Evolutionary conservation across 2,113 vertebrate genomes (phyloP), one percentile per base, ranked within the genome.

Genomic region (Lipophrys pholis): DNA sequence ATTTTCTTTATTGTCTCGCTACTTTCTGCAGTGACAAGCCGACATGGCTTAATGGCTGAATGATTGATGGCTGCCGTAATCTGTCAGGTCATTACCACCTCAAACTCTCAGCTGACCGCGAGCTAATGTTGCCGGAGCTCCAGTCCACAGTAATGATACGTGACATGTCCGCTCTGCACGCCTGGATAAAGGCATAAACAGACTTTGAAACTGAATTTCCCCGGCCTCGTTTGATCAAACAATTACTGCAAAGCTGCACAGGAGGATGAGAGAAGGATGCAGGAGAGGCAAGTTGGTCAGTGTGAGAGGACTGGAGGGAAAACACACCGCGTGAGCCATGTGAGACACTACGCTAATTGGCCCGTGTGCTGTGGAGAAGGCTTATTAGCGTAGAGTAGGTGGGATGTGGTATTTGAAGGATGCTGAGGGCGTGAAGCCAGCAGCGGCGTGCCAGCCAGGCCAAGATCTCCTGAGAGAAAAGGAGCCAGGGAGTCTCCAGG

Each of bases 401-500:
- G 48, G 58, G 75, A 54, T 71, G 73, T 62, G 77, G 76, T 65
- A 75, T 49, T 72, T 35, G 8, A 69, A 74, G 73, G 84, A 80
- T 77, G 55, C 57, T 1, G 64, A 58, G 74, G 84, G 78, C 78
- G 53, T 43, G 45, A 21, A 75, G 84, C 77, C 81, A 87, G 73
- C 56, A 70, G 73, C 78, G 56, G 68, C 73, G 82, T 84, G 81
- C 81, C 88, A 89, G 63, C 78, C 73, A 50, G 62, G 69, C 63
- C 65, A 56, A 77, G 69, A 74, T 73, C 84, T 80, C 67, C 21
- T 60, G 63, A 82, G 75, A 84, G 74, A 82, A 84, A 67, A 76
- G 90, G 84, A 89, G 90, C 78, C 89, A 78, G 57, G 76, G 69
- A 88, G 89, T 89, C 90, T 91, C 90, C 58, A 76, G 80, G 63